These are phyloP conservation scores for Liasis olivaceus DNA, from an alignment of 2,797 vertebrate species.

Conservation along the genomic window DNA sequence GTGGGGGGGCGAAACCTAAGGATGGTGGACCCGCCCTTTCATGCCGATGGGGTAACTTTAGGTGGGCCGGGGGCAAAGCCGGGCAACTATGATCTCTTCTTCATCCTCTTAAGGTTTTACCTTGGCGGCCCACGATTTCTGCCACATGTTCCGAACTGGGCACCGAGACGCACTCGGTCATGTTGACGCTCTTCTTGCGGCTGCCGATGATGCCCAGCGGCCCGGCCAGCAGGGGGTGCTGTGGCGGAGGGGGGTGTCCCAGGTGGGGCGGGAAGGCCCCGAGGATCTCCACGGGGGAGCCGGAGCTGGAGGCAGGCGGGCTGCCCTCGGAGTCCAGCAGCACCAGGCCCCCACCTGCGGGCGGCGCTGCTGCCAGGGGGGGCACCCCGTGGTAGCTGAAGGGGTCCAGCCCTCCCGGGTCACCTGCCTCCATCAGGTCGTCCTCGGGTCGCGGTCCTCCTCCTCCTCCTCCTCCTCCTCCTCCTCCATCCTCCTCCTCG, in stretches of 20 bases:
- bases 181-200: constrained; percentile 86
- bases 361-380: constrained; percentile 69
- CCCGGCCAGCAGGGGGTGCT: constrained; percentile 78
- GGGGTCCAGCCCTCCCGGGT: not conserved
- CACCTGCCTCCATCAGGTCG: constrained; percentile 3
- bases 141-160: constrained; percentile 89
- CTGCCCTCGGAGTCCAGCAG: constrained; percentile 77
- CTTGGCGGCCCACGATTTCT: constrained; percentile 88
- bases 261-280: constrained; percentile 78
- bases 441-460: not conserved
- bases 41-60: not conserved
- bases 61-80: not conserved
- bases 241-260: constrained; percentile 71
- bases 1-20: not conserved
- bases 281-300: constrained; percentile 78
- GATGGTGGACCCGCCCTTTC: not conserved
- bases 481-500: constrained; percentile 38
- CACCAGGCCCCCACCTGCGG: constrained; percentile 54
- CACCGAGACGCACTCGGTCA: constrained; percentile 88
- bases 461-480: constrained; percentile 42
- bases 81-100: not conserved
- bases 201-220: constrained; percentile 82
- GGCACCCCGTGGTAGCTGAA: constrained; percentile 52
- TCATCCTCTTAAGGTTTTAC: constrained; percentile 58
- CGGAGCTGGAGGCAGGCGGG: constrained; percentile 77